These are phyloP conservation scores for Chymomyza procnemis DNA, from an alignment of 2,888 invertebrate species.

Conservation along the genomic window DNA sequence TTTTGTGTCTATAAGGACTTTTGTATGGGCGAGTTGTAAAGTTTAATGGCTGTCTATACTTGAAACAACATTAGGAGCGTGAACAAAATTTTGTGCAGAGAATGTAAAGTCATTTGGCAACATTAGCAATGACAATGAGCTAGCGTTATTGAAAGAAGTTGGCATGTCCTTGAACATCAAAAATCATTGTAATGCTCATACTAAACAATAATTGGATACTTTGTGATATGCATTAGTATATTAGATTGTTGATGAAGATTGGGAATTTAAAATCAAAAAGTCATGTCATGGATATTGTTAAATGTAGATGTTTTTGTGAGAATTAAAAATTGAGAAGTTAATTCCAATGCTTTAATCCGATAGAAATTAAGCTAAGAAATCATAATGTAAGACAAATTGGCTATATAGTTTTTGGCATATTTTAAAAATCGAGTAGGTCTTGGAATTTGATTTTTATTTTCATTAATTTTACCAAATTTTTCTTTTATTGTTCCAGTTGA, in stretches of 20 bases:
- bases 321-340: too few species aligned
- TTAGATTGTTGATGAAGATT: neutral
- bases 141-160: neutral
- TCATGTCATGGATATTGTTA: too few species aligned
- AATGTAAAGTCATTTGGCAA: neutral
- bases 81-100: neutral
- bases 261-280: too few species aligned
- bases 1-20: neutral
- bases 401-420: too few species aligned
- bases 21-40: slow-evolving; percentile 30
- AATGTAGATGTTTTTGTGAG: too few species aligned
- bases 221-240: neutral
- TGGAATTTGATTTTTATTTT: too few species aligned
- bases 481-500: too few species aligned
- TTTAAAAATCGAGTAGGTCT: too few species aligned
- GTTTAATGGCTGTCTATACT: neutral
- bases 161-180: neutral
- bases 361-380: too few species aligned
- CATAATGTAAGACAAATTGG: too few species aligned
- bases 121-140: neutral
- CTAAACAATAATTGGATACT: neutral
- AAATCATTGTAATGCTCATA: neutral
- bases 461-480: too few species aligned
- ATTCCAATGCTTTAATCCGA: too few species aligned
- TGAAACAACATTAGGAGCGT: neutral